Evolutionary conservation across 2,888 invertebrate genomes (phyloP).

Genomic region (Parelbella ahira): DNA sequence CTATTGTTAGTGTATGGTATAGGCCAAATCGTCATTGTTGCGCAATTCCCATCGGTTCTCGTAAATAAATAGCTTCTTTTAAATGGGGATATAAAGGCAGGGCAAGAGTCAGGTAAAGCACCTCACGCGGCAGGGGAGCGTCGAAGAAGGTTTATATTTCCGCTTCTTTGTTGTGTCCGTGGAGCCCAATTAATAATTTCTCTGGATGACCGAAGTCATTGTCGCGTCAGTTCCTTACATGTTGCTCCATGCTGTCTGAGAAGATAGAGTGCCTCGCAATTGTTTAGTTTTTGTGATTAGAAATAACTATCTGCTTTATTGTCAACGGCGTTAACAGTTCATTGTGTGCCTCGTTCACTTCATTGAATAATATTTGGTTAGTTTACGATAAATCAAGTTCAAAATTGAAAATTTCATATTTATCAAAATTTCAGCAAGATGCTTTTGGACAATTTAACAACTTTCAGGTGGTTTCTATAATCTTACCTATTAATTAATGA

Average conservation of each 20-base stretch:
- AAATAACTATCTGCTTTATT: conserved; percentile 61
- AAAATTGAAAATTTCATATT: too few relatives aligned
- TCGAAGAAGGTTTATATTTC: conserved; percentile 78
- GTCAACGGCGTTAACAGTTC: conserved; percentile 41
- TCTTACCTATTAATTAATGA: too few relatives aligned
- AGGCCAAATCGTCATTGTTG: conserved; percentile 63
- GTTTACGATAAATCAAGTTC: too few relatives aligned
- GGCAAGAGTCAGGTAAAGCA: conserved; percentile 79
- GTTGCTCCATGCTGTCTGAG: conserved; percentile 59
- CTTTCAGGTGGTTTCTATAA: too few relatives aligned
- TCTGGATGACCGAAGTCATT: conserved; percentile 76
- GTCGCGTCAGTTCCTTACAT: conserved; percentile 54
- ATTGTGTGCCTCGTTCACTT: conserved; percentile 19
- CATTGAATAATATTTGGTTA: conserved; percentile 20
- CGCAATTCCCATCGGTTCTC: conserved; percentile 75
- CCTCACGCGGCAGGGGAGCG: conserved; percentile 68
- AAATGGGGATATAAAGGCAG: conserved; percentile 68
- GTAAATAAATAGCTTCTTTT: conserved; percentile 73
- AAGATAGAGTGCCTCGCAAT: conserved; percentile 75
- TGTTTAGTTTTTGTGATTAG: conserved; percentile 70
- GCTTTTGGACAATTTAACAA: too few relatives aligned
- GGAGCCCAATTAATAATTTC: conserved; percentile 76
- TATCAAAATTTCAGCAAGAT: too few relatives aligned
- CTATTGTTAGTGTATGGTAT: too few relatives aligned
- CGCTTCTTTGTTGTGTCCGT: conserved; percentile 74